Conservation (phyloP, 2,888 invertebrate genomes). For the Ormyrus nitidulus region DNA sequence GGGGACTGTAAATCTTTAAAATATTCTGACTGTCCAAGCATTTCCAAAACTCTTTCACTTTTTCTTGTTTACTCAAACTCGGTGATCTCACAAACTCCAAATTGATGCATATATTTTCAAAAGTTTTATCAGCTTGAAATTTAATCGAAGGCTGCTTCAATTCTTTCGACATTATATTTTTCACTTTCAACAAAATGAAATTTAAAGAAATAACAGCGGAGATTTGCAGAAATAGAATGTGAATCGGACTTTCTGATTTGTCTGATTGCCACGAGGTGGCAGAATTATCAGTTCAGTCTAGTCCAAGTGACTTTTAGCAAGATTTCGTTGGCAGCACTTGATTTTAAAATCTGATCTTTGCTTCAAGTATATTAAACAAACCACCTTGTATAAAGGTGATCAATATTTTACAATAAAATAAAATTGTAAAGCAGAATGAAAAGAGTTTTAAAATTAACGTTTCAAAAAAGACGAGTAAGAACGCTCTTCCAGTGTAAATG, state of each 20-base stretch:
- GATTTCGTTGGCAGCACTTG: constrained; percentile 19
- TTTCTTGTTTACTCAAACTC: constrained; percentile 27
- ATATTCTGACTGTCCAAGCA: constrained; percentile 56
- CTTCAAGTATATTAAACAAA: too few species aligned
- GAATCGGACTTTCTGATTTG: constrained; percentile 29
- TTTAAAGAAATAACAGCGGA: not conserved
- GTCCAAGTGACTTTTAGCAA: constrained; percentile 31
- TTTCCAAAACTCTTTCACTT: constrained; percentile 62
- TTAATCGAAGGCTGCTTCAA: too few species aligned
- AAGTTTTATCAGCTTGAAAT: not conserved
- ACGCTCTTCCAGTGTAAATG: too few species aligned
- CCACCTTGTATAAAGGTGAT: too few species aligned
- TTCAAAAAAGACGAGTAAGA: too few species aligned
- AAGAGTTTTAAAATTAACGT: too few species aligned
- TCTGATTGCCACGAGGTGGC: constrained; percentile 9
- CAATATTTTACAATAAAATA: too few species aligned
- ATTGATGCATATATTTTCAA: not conserved
- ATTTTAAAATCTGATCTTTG: constrained; percentile 11
- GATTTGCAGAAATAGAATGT: constrained; percentile 13
- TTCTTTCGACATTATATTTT: not conserved
- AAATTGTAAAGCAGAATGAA: too few species aligned
- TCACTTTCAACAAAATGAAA: not conserved
- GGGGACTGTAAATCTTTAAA: constrained; percentile 32
- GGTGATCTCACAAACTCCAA: constrained; percentile 34
- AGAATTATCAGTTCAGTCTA: not conserved